phyloP scores from a whole-genome alignment of 2,113 vertebrate genomes.

The Nothobranchius kuhntae region DNA sequence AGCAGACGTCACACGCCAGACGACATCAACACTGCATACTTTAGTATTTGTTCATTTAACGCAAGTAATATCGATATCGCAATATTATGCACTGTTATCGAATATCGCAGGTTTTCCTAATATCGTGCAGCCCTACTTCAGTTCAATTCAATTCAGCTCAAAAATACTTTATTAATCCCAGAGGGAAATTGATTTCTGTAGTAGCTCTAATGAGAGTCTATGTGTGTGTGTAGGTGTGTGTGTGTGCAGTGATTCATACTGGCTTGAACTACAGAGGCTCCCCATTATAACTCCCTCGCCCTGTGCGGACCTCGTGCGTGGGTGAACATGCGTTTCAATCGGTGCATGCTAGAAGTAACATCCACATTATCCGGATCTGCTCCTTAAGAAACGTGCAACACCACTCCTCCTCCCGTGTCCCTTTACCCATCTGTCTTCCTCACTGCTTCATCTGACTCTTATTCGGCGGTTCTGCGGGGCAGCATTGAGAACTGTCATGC shows the following conservation, averaged over 20 bases:
- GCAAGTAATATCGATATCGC: too few relatives aligned
- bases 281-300: slow-evolving; percentile 20
- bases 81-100: too few relatives aligned
- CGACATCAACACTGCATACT: too few relatives aligned
- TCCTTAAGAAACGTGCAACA: slow-evolving; percentile 19
- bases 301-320: slow-evolving; percentile 1
- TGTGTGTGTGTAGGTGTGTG: slow-evolving; percentile 13
- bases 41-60: too few relatives aligned
- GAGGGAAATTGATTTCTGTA: too few relatives aligned
- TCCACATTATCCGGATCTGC: slow-evolving; percentile 32
- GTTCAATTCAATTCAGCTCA: too few relatives aligned
- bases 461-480: slow-evolving; percentile 49
- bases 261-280: slow-evolving; percentile 31
- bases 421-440: slow-evolving; percentile 16
- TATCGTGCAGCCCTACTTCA: too few relatives aligned
- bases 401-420: slow-evolving; percentile 29
- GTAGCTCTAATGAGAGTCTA: slow-evolving; percentile 42
- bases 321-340: slow-evolving; percentile 9
- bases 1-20: too few relatives aligned
- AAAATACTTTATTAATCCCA: too few relatives aligned
- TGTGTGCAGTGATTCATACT: slow-evolving; percentile 53
- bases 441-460: slow-evolving; percentile 41
- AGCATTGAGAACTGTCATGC: slow-evolving; percentile 52
- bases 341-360: neutral
- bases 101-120: too few relatives aligned